phyloP scores from a whole-genome alignment of 2,888 invertebrate genomes.

The Pardosa pseudoannulata region DNA sequence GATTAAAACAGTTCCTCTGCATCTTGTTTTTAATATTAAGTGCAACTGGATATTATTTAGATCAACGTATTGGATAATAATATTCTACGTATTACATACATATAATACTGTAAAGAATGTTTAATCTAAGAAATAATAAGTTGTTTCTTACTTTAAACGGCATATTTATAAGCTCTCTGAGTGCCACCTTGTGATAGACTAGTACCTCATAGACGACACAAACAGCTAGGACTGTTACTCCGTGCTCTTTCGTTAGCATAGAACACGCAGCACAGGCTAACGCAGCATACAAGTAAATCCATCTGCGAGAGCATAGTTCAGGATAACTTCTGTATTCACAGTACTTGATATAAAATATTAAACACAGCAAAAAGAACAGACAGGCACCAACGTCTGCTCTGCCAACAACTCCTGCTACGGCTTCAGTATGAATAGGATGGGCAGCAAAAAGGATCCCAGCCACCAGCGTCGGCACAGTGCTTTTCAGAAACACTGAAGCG shows the following conservation, averaged over 20 bases:
- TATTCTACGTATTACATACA: no score
- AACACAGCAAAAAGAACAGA: slow-evolving; percentile 91
- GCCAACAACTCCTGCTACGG: slow-evolving; percentile 97
- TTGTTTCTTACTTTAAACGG: slow-evolving; percentile 62
- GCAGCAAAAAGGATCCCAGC: slow-evolving; percentile 93
- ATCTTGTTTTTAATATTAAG: no score
- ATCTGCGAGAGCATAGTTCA: slow-evolving; percentile 33
- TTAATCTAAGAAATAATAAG: no score
- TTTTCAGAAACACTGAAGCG: slow-evolving; percentile 45
- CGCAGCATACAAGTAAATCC: slow-evolving; percentile 81
- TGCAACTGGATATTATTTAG: no score
- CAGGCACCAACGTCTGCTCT: slow-evolving; percentile 96
- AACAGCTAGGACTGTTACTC: slow-evolving; percentile 92
- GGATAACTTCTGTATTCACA: slow-evolving; percentile 69
- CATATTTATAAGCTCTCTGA: slow-evolving; percentile 49
- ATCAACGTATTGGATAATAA: no score
- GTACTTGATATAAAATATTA: slow-evolving; percentile 90
- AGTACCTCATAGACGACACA: slow-evolving; percentile 92
- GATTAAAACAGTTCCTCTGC: no score
- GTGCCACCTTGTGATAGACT: slow-evolving; percentile 79
- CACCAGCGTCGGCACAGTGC: slow-evolving; percentile 78
- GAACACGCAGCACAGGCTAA: slow-evolving; percentile 86
- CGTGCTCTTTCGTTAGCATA: slow-evolving; percentile 96
- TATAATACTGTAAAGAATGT: no score
- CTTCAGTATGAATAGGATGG: slow-evolving; percentile 97